Evolutionary conservation across 2,797 vertebrate genomes (phyloP).

Genomic region (Lepilemur ruficaudatus): DNA sequence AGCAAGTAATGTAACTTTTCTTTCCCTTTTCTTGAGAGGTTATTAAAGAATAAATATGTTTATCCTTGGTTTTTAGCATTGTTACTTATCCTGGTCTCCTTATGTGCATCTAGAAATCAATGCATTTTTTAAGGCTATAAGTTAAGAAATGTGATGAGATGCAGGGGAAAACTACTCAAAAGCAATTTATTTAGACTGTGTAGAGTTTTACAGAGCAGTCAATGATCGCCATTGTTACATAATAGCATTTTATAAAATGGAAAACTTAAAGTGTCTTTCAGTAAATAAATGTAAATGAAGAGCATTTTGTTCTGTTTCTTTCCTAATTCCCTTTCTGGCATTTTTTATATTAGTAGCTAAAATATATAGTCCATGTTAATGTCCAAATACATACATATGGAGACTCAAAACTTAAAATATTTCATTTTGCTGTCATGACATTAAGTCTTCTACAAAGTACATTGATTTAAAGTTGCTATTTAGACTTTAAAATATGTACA

Average conservation of each 20-base stretch:
- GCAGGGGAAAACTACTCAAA: not conserved
- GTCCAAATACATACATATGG: not conserved
- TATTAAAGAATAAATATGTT: conserved; percentile 25
- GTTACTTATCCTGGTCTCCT: not conserved
- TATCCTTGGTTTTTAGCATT: not conserved
- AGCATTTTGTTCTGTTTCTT: not conserved
- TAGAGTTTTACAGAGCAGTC: not conserved
- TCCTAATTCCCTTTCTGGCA: not conserved
- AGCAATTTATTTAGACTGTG: not conserved
- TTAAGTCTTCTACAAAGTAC: not conserved
- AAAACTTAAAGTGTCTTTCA: not conserved
- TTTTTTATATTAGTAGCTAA: conserved; percentile 29
- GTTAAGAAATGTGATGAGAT: not conserved
- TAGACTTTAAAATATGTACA: not conserved
- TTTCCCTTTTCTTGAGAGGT: conserved; percentile 35
- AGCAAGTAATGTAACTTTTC: not conserved
- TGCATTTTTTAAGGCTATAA: conserved; percentile 21
- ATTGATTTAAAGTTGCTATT: not conserved
- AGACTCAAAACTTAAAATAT: not conserved
- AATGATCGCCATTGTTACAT: conserved; percentile 15
- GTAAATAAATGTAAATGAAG: conserved; percentile 35
- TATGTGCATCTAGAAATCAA: conserved; percentile 20
- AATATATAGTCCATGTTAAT: not conserved
- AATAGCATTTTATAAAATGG: conserved; percentile 24
- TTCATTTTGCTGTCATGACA: not conserved